Base-by-base conservation (phyloP, 2,888 invertebrate genomes). In the Tachina lurida region DNA sequence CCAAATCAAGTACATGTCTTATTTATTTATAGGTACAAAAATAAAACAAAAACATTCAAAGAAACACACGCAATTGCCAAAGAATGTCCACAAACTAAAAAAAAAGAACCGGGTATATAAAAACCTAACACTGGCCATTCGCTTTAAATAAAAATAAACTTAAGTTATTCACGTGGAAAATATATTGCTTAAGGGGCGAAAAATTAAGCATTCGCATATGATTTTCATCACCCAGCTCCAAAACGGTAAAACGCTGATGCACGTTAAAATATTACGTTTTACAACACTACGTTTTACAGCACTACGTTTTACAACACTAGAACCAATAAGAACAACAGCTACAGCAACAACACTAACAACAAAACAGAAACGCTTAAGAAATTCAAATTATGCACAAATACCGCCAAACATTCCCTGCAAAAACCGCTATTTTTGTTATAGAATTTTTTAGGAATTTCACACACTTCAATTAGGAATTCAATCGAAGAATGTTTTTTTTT, bases 401-500 rank as follows among this genome's bases (percentile, higher is more conserved):
- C 71, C 58, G 52, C 10, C 41, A 73, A 73, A 47, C 56, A 77
- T 49, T 60, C 31, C 45, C 5, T 7, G 22, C 65, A 58, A 56
- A 77, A 68, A 70, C 3, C 15, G 78, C 76, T 84, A 76, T 78
- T 74, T 77, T 84, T 77, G 70, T 17, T 13, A 8, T 17, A n/a
- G 49, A 75, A 80, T 76, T 68, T 58, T 43, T 7, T 39, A 73
- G 65, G 63, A 82, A 85, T 85, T 85, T 85, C 85, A 85, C 85
- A 85, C 85, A 75, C 71, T 85, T 82, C 85, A 85, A 45, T 85
- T 54, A 65, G 65, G 71, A 75, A 85, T 85, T 77, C 70, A 39
- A 54, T 54, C 49, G 31, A 67, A 56, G 79, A 70, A 81, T 73
- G n/a, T n/a, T n/a, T n/a, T 31, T 81, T 68, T 31, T 10, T 19